phyloP scores from a whole-genome alignment of 2,888 invertebrate genomes.

The Himalopsyche kuldschensis region DNA sequence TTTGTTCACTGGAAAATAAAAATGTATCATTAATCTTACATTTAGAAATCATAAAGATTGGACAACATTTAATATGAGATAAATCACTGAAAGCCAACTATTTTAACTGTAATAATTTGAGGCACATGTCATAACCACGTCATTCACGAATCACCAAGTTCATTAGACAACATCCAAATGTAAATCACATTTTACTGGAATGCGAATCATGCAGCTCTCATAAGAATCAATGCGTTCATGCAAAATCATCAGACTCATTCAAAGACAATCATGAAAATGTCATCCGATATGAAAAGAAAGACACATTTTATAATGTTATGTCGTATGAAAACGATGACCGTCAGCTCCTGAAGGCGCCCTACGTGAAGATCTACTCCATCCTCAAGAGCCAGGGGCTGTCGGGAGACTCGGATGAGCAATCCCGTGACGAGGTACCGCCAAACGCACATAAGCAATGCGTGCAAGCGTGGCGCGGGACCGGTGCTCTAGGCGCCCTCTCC shows the following conservation, averaged over 20 bases:
- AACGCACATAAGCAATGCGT: slow-evolving; percentile 1
- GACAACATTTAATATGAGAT: too few relatives aligned
- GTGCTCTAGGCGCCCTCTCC: background rate
- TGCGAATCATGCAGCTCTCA: background rate
- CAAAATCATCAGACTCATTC: background rate
- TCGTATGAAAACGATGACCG: slow-evolving; percentile 36
- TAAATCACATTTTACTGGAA: too few relatives aligned
- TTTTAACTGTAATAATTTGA: too few relatives aligned
- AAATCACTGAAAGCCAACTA: too few relatives aligned
- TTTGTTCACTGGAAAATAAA: background rate
- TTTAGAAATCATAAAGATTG: background rate
- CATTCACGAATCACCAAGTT: background rate
- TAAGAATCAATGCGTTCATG: background rate
- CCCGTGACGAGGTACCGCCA: slow-evolving; percentile 52
- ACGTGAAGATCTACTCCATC: slow-evolving; percentile 94
- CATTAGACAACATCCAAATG: background rate
- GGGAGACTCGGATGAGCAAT: slow-evolving; percentile 68
- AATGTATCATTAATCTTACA: background rate
- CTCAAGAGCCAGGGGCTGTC: slow-evolving; percentile 89
- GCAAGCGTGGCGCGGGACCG: slow-evolving; percentile 15
- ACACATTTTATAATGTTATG: background rate
- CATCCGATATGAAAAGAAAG: background rate
- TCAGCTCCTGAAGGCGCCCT: slow-evolving; percentile 95
- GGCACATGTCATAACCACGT: background rate
- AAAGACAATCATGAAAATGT: background rate